These are phyloP conservation scores for Corythornis vintsioides DNA, from an alignment of 2,113 vertebrate species.

Conservation along the genomic window DNA sequence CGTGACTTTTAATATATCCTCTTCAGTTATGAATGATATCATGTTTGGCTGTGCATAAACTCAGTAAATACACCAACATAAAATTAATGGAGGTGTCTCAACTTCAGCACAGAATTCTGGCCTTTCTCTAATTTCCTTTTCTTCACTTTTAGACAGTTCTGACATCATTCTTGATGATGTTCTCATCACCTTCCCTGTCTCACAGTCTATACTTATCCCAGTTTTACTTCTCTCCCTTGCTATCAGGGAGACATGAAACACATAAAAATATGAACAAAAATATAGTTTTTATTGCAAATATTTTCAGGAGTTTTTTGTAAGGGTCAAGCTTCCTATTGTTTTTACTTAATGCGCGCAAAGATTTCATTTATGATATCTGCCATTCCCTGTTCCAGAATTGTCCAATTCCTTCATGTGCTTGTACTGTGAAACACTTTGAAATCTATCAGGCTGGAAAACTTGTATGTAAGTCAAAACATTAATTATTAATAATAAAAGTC, in stretches of 20 bases:
- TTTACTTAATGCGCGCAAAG: background rate
- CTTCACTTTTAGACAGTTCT: background rate
- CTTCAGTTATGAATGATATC: background rate
- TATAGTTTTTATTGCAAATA: background rate
- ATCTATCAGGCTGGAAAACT: background rate
- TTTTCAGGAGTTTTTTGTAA: background rate
- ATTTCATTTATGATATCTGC: background rate
- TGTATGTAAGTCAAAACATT: background rate
- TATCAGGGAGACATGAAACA: background rate
- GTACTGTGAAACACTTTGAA: background rate
- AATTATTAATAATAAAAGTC: constrained; percentile 9
- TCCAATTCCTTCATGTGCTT: background rate
- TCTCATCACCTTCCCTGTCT: background rate
- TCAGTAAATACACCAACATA: background rate
- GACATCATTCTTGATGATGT: background rate
- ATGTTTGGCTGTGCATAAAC: background rate
- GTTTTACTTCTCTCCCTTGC: background rate
- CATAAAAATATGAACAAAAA: background rate
- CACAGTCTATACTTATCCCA: background rate
- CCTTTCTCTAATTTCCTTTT: background rate
- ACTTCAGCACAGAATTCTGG: background rate
- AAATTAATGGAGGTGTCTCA: background rate
- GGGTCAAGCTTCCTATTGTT: background rate
- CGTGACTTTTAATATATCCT: background rate
- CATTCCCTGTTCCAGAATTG: background rate